Percentiles rank a stretch among this genome's conserved stretches.
Evolutionary conservation across 2,888 invertebrate species (phyloP).

Genomic region (Pelosia muscerda): DNA sequence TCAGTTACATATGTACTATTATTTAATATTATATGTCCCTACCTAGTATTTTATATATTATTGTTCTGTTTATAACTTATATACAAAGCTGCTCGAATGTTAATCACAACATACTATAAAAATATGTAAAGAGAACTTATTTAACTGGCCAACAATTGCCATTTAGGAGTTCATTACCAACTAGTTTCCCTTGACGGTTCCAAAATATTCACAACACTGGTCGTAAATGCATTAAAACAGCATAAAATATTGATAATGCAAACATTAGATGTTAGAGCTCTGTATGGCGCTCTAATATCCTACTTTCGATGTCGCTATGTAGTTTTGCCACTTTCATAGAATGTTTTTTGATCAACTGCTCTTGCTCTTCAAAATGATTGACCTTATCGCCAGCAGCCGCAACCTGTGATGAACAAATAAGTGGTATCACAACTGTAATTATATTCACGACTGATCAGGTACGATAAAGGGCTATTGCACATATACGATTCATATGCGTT

Average conservation of each 20-base stretch:
- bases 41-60: background rate
- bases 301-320: constrained; percentile 92
- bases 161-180: background rate
- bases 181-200: background rate
- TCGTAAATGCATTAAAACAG: constrained; percentile 36
- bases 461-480: background rate
- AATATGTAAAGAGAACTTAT: background rate
- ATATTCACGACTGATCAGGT: background rate
- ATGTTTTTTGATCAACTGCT: constrained; percentile 94
- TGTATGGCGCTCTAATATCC: constrained; percentile 91
- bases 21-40: background rate
- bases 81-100: background rate
- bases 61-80: background rate
- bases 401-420: constrained; percentile 62
- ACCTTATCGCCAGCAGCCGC: constrained; percentile 88
- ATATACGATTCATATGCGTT: background rate
- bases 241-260: constrained; percentile 5
- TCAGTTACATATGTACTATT: background rate
- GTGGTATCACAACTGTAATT: background rate
- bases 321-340: constrained; percentile 94
- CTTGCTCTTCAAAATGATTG: constrained; percentile 88
- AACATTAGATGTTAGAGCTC: constrained; percentile 88
- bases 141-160: background rate
- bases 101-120: background rate
- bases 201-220: constrained; percentile 16